Conservation (phyloP, 2,888 invertebrate genomes). For the Caenorhabditis afra region DNA sequence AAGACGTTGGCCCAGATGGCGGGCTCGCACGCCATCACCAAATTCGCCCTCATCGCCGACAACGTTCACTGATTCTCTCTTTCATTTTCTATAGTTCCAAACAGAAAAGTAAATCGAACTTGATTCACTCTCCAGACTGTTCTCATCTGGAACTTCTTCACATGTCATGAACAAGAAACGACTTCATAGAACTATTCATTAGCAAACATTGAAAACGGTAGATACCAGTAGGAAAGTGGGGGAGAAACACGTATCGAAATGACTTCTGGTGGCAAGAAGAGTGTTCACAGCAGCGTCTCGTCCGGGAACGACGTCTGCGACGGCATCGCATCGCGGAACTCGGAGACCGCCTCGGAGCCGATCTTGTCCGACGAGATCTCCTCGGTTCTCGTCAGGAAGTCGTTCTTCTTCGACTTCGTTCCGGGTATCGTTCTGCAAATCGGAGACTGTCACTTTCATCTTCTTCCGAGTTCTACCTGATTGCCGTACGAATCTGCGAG, state of each 20-base stretch:
- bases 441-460: background rate
- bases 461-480: too few species aligned
- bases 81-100: background rate
- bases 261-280: background rate
- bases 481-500: conserved; percentile 61
- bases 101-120: too few species aligned
- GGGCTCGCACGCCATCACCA: background rate
- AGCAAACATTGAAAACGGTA: conserved; percentile 8
- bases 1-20: conserved; percentile 40
- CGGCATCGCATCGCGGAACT: conserved; percentile 26
- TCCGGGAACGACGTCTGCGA: conserved; percentile 53
- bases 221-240: background rate
- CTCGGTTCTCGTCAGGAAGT: conserved; percentile 39
- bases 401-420: conserved; percentile 37
- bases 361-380: conserved; percentile 46
- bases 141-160: too few species aligned
- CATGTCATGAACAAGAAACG: too few species aligned
- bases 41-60: conserved; percentile 29
- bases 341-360: conserved; percentile 34
- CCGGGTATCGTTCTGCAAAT: conserved; percentile 51
- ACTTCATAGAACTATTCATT: too few species aligned
- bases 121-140: too few species aligned
- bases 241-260: background rate
- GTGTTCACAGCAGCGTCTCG: conserved; percentile 46
- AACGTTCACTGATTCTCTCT: conserved; percentile 9